These are phyloP conservation scores for Plebejus anna DNA, from an alignment of 2,888 invertebrate species.

Conservation along the genomic window DNA sequence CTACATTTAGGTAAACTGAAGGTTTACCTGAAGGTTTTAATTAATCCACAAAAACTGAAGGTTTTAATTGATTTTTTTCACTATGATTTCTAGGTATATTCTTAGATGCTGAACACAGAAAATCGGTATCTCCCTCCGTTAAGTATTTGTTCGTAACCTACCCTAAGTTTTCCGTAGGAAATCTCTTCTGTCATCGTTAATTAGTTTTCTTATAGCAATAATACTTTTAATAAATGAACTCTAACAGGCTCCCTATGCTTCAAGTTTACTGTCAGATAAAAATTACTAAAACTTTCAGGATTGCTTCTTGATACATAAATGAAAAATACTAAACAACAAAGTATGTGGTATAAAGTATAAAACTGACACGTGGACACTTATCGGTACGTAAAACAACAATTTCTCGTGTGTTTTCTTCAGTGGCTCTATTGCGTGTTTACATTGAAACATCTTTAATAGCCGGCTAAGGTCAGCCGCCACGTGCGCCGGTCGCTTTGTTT, in stretches of 20 bases:
- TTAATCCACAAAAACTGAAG: not conserved
- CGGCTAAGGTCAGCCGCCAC: conserved; percentile 59
- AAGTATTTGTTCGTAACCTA: not conserved
- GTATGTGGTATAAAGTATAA: not conserved
- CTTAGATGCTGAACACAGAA: not conserved
- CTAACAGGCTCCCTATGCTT: not conserved
- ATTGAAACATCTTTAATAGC: conserved; percentile 42
- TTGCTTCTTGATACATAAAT: not conserved
- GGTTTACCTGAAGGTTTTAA: not conserved
- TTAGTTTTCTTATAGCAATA: not conserved
- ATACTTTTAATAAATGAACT: not conserved
- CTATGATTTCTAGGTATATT: not conserved
- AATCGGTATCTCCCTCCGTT: not conserved
- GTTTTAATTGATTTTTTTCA: not conserved
- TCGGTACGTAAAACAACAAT: conserved; percentile 14
- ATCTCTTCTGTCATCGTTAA: not conserved
- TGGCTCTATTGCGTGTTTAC: conserved; percentile 39
- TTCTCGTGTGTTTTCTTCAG: conserved; percentile 17
- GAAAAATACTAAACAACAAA: not conserved
- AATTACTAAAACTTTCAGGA: not conserved
- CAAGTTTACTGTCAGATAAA: not conserved
- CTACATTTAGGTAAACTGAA: not conserved
- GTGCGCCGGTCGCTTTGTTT: conserved; percentile 46
- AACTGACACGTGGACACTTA: conserved; percentile 16
- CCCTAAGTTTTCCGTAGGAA: not conserved